phyloP scores from a whole-genome alignment of 2,113 vertebrate species.

The Maccullochella peelii region DNA sequence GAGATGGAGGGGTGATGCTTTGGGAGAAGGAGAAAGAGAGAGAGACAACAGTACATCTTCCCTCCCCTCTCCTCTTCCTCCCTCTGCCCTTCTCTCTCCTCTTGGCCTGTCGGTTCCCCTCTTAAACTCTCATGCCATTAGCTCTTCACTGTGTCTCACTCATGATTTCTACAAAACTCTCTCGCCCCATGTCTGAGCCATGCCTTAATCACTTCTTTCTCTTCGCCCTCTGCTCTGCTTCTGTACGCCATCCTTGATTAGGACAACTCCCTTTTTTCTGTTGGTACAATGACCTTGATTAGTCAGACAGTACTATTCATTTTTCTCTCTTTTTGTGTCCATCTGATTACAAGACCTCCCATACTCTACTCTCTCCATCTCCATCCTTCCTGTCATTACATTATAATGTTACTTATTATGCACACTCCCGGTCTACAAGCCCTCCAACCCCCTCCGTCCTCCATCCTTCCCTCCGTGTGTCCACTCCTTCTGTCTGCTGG shows the following conservation, averaged over 20 bases:
- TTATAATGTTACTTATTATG: constrained; percentile 11
- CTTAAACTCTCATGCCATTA: constrained; percentile 34
- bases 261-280: constrained; percentile 10
- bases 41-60: background rate
- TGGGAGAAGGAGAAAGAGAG: constrained; percentile 4
- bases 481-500: constrained; percentile 42
- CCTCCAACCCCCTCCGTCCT: background rate
- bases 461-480: constrained; percentile 5
- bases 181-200: constrained; percentile 15
- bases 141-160: constrained; percentile 23
- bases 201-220: constrained; percentile 35
- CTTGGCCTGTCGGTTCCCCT: constrained; percentile 5
- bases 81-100: constrained; percentile 7
- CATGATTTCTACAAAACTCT: constrained; percentile 9
- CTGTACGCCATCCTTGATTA: constrained; percentile 53
- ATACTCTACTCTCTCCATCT: background rate
- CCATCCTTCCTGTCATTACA: constrained; percentile 2
- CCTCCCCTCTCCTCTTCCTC: background rate
- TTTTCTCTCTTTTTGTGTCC: constrained; percentile 9
- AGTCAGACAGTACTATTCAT: constrained; percentile 14
- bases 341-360: constrained; percentile 30
- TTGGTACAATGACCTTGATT: constrained; percentile 58
- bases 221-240: constrained; percentile 13
- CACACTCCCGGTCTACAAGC: background rate
- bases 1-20: constrained; percentile 20